Evolutionary conservation across 2,888 invertebrate genomes (phyloP).

Genomic region (Apodemia zela): DNA sequence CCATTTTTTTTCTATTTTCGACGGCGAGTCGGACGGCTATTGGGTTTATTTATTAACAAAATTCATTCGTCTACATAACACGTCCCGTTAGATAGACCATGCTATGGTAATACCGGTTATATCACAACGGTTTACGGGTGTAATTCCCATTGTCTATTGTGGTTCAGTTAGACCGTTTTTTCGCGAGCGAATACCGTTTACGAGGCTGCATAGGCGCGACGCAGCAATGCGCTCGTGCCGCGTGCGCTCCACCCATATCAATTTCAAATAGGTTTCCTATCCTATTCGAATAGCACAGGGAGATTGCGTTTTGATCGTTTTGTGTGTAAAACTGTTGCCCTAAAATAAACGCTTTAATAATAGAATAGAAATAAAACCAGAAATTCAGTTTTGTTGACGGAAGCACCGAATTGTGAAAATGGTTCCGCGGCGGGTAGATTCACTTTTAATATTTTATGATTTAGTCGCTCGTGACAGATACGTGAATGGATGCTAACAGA

Average conservation of each 20-base stretch:
- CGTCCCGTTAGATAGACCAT: constrained; percentile 38
- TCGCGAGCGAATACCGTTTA: constrained; percentile 56
- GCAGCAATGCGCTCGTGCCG: constrained; percentile 58
- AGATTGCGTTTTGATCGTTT: constrained; percentile 78
- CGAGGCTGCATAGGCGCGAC: constrained; percentile 72
- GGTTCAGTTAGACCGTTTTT: constrained; percentile 45
- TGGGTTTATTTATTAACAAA: constrained; percentile 80
- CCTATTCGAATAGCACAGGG: constrained; percentile 64
- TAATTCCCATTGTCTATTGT: constrained; percentile 33
- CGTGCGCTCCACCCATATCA: constrained; percentile 77
- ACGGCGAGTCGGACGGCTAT: constrained; percentile 51
- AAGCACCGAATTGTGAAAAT: constrained; percentile 43
- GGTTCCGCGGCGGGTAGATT: constrained; percentile 41
- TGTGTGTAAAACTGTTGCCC: constrained; percentile 75
- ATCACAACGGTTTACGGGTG: constrained; percentile 43
- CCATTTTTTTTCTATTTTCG: constrained; percentile 63
- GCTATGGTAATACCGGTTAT: constrained; percentile 39
- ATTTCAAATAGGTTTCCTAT: constrained; percentile 79
- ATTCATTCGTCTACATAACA: constrained; percentile 69
- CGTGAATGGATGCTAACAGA: constrained; percentile 46
- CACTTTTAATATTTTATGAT: constrained; percentile 60
- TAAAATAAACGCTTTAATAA: constrained; percentile 79
- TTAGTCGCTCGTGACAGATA: constrained; percentile 44
- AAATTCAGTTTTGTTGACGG: constrained; percentile 54
- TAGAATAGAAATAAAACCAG: constrained; percentile 71